These are phyloP conservation scores for Leucoraja erinaceus DNA, from an alignment of 2,113 vertebrate genomes.

Conservation along the genomic window DNA sequence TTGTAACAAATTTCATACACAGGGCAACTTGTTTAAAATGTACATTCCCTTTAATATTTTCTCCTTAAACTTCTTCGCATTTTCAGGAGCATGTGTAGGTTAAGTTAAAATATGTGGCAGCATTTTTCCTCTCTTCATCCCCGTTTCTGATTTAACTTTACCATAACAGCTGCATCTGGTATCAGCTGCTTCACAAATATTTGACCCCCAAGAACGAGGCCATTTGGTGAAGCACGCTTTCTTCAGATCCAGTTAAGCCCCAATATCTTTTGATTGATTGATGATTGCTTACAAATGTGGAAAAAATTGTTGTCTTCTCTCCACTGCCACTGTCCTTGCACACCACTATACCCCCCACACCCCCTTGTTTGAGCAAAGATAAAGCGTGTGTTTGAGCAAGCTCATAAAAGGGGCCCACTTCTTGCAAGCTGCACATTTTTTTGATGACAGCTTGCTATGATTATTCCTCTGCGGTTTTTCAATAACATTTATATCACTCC, in stretches of 20 bases:
- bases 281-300: constrained; percentile 14
- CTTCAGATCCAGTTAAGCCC: constrained; percentile 22
- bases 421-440: constrained; percentile 11
- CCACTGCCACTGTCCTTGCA: background rate
- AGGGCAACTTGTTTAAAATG: background rate
- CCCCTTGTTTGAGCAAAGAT: background rate
- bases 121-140: background rate
- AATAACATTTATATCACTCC: constrained; percentile 29
- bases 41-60: background rate
- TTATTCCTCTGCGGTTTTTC: constrained; percentile 28
- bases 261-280: constrained; percentile 19
- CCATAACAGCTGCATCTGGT: background rate
- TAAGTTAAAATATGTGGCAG: background rate
- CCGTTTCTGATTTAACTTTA: background rate
- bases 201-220: background rate
- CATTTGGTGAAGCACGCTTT: background rate
- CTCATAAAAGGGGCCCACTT: constrained; percentile 16
- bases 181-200: constrained; percentile 23
- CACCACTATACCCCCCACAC: background rate
- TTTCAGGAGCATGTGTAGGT: background rate
- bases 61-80: background rate
- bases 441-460: constrained; percentile 34
- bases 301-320: background rate
- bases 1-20: background rate
- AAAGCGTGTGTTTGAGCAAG: background rate